Evolutionary conservation across 2,888 invertebrate species (phyloP), one percentile per base, ranked within the genome.

Genomic region (Heliconius aoede): DNA sequence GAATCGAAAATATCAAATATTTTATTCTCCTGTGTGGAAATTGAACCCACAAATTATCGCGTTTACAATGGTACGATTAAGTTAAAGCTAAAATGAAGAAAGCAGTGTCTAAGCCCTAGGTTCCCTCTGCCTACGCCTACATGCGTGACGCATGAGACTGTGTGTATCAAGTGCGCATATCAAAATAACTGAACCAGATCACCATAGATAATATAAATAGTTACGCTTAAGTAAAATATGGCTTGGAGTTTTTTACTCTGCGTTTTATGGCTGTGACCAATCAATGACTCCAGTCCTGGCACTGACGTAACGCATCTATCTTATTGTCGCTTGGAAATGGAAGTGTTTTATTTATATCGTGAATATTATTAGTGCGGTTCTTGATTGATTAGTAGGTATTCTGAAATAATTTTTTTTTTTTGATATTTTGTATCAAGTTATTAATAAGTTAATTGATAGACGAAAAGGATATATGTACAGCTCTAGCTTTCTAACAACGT

Each of bases 231-330:
- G 15, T 2, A 3, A 51, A 21, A 28, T 28, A 51, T 62, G 13
- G 69, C 32, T 72, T 36, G 28, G 64, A 75, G 71, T 91, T 91
- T 91, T 90, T 82, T 79, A 74, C 71, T 72, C 80, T 84, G 84
- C 79, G 80, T 81, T 84, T 84, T 83, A 84, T 83, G 67, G 74
- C 81, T 82, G 81, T 32, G 32, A 68, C 83, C 76, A 83, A 84
- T 81, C 61, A 61, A 76, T 67, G 60, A 46, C 69, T 68, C 67
- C 36, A 55, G 24, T 30, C 24, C 36, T 74, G 73, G 58, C 67
- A 32, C 32, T 65, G 55, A 58, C 67, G 26, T 73, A 61, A 61
- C 28, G 9, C 51, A 40, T 72, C 62, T 72, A 24, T 64, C 64
- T 73, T 26, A 51, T 64, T 15, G 28, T 30, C 21, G 60, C 67